Conservation (phyloP, 92 coral and sea anemone genomes). For the Meandrina meandrites region DNA sequence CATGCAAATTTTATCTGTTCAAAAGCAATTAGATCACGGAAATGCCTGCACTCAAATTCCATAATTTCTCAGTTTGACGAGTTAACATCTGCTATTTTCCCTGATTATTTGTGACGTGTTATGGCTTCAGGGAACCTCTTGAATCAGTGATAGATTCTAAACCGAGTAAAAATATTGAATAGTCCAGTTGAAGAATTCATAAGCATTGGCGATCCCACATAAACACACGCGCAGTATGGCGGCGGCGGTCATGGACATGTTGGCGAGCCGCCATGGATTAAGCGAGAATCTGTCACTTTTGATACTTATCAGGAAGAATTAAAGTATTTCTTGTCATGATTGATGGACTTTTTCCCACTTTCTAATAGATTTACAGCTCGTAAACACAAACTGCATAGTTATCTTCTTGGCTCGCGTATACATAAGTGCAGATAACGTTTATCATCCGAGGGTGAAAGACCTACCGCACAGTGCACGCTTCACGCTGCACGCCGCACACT, state of each 20-base stretch:
- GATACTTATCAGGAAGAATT: conserved; percentile 9
- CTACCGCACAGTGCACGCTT: background rate
- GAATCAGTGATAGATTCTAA: background rate
- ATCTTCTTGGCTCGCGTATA: conserved; percentile 7
- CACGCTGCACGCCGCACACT: no score
- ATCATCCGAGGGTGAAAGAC: background rate
- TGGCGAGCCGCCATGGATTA: conserved; percentile 11
- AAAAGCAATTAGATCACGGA: conserved; percentile 21
- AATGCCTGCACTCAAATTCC: conserved; percentile 5
- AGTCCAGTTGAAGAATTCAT: background rate
- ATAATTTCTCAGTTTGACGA: background rate
- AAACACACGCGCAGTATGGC: background rate
- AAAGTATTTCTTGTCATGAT: background rate
- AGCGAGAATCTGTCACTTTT: background rate
- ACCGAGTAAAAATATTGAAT: background rate
- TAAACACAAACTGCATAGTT: conserved; percentile 10
- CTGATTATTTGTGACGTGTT: background rate
- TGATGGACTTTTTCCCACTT: conserved; percentile 9
- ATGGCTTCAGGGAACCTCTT: background rate
- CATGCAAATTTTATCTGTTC: conserved; percentile 2
- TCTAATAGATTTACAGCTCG: conserved; percentile 9
- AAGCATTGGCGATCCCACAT: background rate
- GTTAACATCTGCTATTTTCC: conserved; percentile 2
- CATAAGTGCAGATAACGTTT: background rate
- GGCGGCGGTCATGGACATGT: background rate